Evolutionary conservation across 2,888 invertebrate species (phyloP).

Genomic region (Protophormia terraenovae): DNA sequence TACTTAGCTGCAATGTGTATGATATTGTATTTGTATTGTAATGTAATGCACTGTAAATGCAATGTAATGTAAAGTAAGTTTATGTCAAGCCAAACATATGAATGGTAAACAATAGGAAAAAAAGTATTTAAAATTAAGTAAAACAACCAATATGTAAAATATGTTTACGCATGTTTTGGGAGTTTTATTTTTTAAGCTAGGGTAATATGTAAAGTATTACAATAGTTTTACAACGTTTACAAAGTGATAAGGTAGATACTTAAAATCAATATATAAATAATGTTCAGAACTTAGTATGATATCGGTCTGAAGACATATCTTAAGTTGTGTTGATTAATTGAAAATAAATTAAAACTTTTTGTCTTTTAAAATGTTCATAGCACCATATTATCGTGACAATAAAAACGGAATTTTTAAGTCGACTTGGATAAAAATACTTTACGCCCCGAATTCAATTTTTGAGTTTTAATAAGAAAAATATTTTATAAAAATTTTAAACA

Average conservation of each 20-base stretch:
- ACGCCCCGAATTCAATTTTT: no score
- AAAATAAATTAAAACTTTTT: no score
- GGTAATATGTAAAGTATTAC: neutral
- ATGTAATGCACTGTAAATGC: neutral
- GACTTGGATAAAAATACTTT: no score
- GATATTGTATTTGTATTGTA: slow-evolving; percentile 19
- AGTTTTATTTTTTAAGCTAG: neutral
- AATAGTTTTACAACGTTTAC: neutral
- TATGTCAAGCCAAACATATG: slow-evolving; percentile 25
- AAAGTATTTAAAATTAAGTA: neutral
- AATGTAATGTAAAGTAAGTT: slow-evolving; percentile 31
- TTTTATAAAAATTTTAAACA: no score
- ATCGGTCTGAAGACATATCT: no score
- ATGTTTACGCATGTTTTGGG: slow-evolving; percentile 34
- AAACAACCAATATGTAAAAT: slow-evolving; percentile 24
- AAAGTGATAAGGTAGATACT: neutral
- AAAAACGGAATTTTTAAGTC: no score
- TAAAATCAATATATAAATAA: no score
- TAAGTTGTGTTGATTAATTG: no score
- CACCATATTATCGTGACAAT: no score
- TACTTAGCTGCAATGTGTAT: neutral
- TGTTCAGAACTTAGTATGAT: no score
- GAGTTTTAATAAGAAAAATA: no score
- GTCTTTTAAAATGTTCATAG: no score
- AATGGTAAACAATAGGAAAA: neutral